A percentile compares a stretch with the other conserved stretches of the same genome.
Evolutionary conservation across 1,140 invertebrate genomes (phyloP).

Genomic region (Cotesia chilonis): DNA sequence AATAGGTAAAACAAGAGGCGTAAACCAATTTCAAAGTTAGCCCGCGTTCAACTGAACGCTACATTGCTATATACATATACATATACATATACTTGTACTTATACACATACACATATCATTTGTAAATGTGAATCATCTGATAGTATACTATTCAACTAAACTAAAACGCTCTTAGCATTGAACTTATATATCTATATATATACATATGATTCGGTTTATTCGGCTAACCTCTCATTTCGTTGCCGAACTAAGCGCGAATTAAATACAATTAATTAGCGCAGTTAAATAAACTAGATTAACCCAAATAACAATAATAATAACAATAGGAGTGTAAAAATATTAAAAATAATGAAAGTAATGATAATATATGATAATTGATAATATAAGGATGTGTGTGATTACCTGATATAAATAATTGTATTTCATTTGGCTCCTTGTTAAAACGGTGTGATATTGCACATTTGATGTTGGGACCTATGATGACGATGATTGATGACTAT

Average conservation of each 20-base stretch:
- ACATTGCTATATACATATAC: not conserved
- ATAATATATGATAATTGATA: too few relatives aligned
- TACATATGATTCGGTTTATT: not conserved
- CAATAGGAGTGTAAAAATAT: not conserved
- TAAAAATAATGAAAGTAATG: too few relatives aligned
- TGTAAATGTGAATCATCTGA: not conserved
- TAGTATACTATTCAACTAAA: too few relatives aligned
- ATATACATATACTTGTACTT: not conserved
- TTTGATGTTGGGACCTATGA: too few relatives aligned
- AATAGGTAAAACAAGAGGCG: conserved; percentile 45
- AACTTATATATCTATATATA: conserved; percentile 6
- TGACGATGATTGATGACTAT: too few relatives aligned
- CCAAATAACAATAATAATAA: not conserved
- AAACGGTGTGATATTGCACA: too few relatives aligned
- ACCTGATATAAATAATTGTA: too few relatives aligned
- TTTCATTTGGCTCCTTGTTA: too few relatives aligned
- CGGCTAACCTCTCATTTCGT: conserved; percentile 10
- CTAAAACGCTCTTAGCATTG: not conserved
- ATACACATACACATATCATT: not conserved
- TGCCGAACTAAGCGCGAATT: not conserved
- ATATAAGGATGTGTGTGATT: too few relatives aligned
- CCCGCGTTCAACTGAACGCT: not conserved
- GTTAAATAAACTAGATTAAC: not conserved
- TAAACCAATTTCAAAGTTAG: conserved; percentile 46
- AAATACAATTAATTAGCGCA: not conserved